phyloP scores from a whole-genome alignment of 2,888 invertebrate species.

The Glomeris marginata region DNA sequence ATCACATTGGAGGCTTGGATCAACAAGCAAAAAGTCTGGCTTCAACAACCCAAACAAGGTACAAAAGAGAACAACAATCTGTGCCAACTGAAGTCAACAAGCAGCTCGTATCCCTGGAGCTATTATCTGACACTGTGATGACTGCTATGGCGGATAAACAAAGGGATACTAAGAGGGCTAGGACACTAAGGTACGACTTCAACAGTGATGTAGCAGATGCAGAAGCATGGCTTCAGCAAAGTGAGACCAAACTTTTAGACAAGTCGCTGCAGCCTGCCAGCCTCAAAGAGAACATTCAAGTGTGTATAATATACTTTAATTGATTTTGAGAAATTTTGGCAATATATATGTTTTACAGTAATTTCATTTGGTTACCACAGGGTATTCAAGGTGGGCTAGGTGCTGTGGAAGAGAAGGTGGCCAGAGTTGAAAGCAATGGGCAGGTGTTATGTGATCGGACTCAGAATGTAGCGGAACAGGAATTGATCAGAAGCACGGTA shows the following conservation, averaged over 20 bases:
- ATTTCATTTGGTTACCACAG: not conserved
- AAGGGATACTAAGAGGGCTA: slow-evolving; percentile 71
- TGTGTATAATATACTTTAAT: too few species aligned
- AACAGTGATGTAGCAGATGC: slow-evolving; percentile 61
- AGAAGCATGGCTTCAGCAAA: slow-evolving; percentile 65
- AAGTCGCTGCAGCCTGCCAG: slow-evolving; percentile 58
- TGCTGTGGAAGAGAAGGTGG: slow-evolving; percentile 16
- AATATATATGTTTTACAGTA: not conserved
- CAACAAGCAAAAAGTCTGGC: slow-evolving; percentile 17
- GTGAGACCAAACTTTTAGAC: slow-evolving; percentile 69
- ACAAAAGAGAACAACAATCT: slow-evolving; percentile 44
- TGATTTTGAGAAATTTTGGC: not conserved
- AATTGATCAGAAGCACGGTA: slow-evolving; percentile 56
- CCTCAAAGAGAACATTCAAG: slow-evolving; percentile 58
- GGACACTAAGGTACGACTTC: slow-evolving; percentile 66
- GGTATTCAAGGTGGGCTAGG: too few species aligned
- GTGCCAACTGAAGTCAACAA: slow-evolving; percentile 62
- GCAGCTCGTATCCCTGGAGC: slow-evolving; percentile 64
- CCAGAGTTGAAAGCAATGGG: slow-evolving; percentile 52
- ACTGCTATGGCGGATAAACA: slow-evolving; percentile 75
- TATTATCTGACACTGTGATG: slow-evolving; percentile 59
- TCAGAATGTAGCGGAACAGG: slow-evolving; percentile 58
- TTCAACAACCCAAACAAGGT: slow-evolving; percentile 39
- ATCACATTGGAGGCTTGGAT: slow-evolving; percentile 36
- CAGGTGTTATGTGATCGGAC: slow-evolving; percentile 63